phyloP scores from a whole-genome alignment of 2,888 invertebrate genomes.

The Hololepta plana region DNA sequence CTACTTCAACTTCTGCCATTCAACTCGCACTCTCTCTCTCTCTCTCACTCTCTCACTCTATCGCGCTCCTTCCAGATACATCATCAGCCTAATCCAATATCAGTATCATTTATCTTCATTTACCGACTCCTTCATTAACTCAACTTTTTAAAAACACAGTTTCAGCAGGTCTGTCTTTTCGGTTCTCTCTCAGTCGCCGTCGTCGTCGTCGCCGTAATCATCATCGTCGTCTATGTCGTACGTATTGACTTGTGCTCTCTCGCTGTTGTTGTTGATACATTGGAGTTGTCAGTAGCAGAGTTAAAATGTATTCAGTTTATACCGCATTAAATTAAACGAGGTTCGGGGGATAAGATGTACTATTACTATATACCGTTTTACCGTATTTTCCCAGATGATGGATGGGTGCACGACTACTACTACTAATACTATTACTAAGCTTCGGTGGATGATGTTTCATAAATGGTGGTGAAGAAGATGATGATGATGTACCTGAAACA shows the following conservation, averaged over 20 bases:
- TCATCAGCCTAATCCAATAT: slow-evolving; percentile 30
- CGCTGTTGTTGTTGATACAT: slow-evolving; percentile 19
- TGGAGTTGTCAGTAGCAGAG: slow-evolving; percentile 23
- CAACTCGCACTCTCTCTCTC: no score
- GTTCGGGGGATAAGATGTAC: slow-evolving; percentile 19
- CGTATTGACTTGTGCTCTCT: slow-evolving; percentile 16
- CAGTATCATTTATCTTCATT: slow-evolving; percentile 31
- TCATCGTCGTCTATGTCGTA: slow-evolving; percentile 1
- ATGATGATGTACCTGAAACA: no score
- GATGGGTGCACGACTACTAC: no score
- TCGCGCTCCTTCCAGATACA: slow-evolving; percentile 10
- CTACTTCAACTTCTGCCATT: no score
- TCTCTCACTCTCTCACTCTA: no score
- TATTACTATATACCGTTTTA: slow-evolving; percentile 16
- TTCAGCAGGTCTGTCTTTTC: slow-evolving; percentile 20
- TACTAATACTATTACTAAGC: slow-evolving; percentile 9
- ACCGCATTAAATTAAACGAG: slow-evolving; percentile 22
- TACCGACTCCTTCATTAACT: slow-evolving; percentile 29
- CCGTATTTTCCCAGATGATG: slow-evolving; percentile 18
- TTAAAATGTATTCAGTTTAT: slow-evolving; percentile 24
- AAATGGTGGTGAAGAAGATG: no score
- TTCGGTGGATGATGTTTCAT: slow-evolving; percentile 6
- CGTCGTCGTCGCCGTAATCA: no score
- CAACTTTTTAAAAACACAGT: slow-evolving; percentile 28
- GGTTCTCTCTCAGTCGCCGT: slow-evolving; percentile 1